These are phyloP conservation scores for Clarias macrocephalus DNA, from an alignment of 2,113 vertebrate species.

Conservation along the genomic window DNA sequence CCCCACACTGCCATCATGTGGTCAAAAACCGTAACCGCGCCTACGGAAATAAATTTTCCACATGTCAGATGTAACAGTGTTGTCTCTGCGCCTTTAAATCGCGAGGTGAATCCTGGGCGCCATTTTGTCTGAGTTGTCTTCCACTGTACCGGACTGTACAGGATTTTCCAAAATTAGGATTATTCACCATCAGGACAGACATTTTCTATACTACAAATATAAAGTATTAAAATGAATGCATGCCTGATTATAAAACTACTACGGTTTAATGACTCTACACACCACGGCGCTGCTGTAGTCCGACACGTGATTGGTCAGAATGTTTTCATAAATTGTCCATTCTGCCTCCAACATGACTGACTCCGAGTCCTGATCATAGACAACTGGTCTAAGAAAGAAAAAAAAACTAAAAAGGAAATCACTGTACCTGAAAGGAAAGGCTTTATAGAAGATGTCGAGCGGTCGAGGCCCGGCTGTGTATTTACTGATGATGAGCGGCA, in stretches of 20 bases:
- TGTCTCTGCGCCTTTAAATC: too few species aligned
- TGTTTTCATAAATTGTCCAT: background rate
- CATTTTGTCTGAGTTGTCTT: too few species aligned
- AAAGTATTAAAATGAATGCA: background rate
- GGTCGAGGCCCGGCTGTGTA: constrained; percentile 95
- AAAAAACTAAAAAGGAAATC: background rate
- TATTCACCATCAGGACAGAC: too few species aligned
- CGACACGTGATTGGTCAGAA: background rate
- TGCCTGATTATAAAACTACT: background rate
- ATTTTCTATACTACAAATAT: too few species aligned
- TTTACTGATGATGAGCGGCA: constrained; percentile 93
- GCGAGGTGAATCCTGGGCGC: too few species aligned
- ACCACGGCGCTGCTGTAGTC: background rate
- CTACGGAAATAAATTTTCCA: too few species aligned
- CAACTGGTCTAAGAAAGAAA: background rate
- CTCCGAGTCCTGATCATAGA: background rate
- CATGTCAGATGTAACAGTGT: too few species aligned
- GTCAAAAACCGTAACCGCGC: too few species aligned
- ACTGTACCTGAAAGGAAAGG: constrained; percentile 91
- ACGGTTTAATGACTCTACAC: too few species aligned
- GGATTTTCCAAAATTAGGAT: too few species aligned
- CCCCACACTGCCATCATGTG: too few species aligned
- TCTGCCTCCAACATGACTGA: background rate
- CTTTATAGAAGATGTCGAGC: constrained; percentile 91
- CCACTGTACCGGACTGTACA: too few species aligned